A percentile compares a stretch with the other conserved stretches of the same genome.
Evolutionary conservation across 2,888 invertebrate genomes (phyloP).

Genomic region (Ceratothoa steindachneri): DNA sequence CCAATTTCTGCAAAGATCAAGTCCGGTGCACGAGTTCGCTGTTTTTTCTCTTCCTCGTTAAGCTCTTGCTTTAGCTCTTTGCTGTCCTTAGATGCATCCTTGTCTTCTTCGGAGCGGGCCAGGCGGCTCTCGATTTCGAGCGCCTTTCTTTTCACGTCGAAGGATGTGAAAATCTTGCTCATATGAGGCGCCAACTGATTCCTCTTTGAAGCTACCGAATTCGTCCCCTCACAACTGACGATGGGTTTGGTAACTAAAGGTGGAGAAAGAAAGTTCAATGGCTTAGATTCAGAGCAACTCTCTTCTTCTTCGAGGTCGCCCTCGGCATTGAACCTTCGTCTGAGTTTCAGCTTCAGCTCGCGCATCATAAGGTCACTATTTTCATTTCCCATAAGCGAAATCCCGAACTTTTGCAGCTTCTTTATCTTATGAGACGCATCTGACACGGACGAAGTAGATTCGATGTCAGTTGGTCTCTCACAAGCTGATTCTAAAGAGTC

Average conservation of each 20-base stretch:
- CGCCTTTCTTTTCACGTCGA: constrained; percentile 23
- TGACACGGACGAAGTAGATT: background rate
- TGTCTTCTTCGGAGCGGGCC: background rate
- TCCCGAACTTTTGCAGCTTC: constrained; percentile 39
- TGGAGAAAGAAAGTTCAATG: background rate
- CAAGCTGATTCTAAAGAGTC: background rate
- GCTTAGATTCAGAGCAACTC: background rate
- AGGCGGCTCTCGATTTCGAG: background rate
- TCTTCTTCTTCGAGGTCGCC: constrained; percentile 17
- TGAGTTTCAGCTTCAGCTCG: constrained; percentile 48
- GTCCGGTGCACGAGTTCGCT: background rate
- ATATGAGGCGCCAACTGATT: constrained; percentile 47
- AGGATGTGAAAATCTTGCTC: constrained; percentile 43
- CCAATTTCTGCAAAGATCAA: background rate
- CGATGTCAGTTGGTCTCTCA: background rate
- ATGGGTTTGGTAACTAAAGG: background rate
- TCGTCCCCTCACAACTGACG: constrained; percentile 9
- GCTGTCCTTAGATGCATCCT: background rate
- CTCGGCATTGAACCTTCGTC: constrained; percentile 39
- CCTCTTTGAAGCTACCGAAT: constrained; percentile 44
- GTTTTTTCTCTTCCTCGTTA: constrained; percentile 16
- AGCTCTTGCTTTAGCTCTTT: constrained; percentile 22
- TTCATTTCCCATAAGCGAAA: constrained; percentile 42
- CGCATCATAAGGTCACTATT: constrained; percentile 49
- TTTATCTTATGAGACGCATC: constrained; percentile 26